Percentiles rank a stretch among this genome's conserved stretches.
phyloP scores from a whole-genome alignment of 1,140 invertebrate genomes.

The Drosophila sp. region DNA sequence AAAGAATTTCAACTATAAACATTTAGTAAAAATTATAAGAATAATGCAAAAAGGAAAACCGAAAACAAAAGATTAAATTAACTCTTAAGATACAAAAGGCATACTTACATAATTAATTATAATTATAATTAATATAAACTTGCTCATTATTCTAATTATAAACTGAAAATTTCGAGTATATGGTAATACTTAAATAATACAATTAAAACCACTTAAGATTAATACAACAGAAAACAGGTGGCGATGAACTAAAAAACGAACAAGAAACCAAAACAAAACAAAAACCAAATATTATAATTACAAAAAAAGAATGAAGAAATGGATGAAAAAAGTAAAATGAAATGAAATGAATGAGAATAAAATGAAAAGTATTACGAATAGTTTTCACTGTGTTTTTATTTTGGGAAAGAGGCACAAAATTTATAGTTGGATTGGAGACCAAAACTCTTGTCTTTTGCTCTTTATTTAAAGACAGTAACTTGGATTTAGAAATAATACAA shows the following conservation, averaged over 20 bases:
- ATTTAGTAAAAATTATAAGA: slow-evolving; percentile 47
- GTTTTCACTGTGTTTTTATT: neutral
- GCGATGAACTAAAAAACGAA: slow-evolving; percentile 25
- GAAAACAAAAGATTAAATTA: slow-evolving; percentile 39
- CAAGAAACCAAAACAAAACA: slow-evolving; percentile 27
- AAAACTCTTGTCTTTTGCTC: too few relatives aligned
- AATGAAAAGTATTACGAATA: slow-evolving; percentile 68
- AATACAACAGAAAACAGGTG: slow-evolving; percentile 63
- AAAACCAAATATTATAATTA: slow-evolving; percentile 67
- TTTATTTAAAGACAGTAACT: too few relatives aligned
- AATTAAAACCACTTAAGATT: slow-evolving; percentile 62
- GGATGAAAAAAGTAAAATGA: slow-evolving; percentile 34
- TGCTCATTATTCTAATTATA: slow-evolving; percentile 76
- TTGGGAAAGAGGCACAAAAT: too few relatives aligned
- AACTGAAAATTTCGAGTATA: slow-evolving; percentile 64
- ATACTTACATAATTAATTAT: slow-evolving; percentile 72
- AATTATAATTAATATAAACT: slow-evolving; percentile 67
- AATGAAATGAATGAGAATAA: slow-evolving; percentile 49
- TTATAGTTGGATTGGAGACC: too few relatives aligned
- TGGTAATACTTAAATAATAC: slow-evolving; percentile 72
- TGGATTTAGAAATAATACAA: too few relatives aligned
- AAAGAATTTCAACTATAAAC: slow-evolving; percentile 65
- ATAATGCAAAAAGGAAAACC: slow-evolving; percentile 29
- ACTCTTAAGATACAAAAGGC: slow-evolving; percentile 59
- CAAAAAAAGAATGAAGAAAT: slow-evolving; percentile 48